Percentiles rank a stretch among this genome's conserved stretches.
These are phyloP conservation scores for Cervus canadensis DNA, from an alignment of 2,113 vertebrate species.

Conservation along the genomic window DNA sequence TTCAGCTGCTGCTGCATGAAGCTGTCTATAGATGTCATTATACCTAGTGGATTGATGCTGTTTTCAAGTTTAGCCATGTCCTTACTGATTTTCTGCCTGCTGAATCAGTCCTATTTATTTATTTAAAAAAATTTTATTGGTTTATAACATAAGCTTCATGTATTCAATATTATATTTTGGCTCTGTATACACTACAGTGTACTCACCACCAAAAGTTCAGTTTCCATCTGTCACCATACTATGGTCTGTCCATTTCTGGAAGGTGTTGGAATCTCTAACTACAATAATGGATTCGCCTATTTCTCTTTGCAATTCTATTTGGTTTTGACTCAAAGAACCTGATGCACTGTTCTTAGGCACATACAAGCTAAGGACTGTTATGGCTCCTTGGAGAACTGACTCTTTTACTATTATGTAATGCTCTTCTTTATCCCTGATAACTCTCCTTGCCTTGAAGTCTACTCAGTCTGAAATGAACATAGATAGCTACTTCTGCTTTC, in stretches of 20 bases:
- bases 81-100: not conserved
- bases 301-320: not conserved
- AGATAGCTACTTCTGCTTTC: not conserved
- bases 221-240: not conserved
- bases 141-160: not conserved
- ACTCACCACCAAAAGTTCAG: not conserved
- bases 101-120: not conserved
- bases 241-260: not conserved
- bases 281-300: not conserved
- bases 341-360: not conserved
- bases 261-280: not conserved
- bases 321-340: not conserved
- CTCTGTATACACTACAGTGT: not conserved
- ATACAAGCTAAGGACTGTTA: not conserved
- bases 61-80: not conserved
- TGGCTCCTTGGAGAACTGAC: not conserved
- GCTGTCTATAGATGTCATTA: not conserved
- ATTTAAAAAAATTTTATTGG: not conserved
- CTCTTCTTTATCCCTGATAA: not conserved
- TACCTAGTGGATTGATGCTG: not conserved
- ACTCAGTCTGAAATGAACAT: not conserved
- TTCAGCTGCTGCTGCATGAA: not conserved
- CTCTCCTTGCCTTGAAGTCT: not conserved
- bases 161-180: not conserved
- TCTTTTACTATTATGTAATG: not conserved